Conservation (phyloP, 2,888 invertebrate genomes). For the Cantharis flavilabris region DNA sequence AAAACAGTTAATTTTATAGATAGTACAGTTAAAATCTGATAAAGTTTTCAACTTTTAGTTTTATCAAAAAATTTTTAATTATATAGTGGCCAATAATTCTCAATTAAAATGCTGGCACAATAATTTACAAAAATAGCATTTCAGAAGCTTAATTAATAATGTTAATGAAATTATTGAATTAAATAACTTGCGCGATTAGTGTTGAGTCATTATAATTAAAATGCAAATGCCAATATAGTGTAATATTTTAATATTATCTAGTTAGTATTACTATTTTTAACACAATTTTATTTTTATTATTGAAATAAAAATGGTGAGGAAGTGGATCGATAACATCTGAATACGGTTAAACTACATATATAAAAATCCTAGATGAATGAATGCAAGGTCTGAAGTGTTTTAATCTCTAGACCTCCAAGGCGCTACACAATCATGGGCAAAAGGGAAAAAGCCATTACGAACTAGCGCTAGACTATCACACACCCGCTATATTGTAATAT, state of each 20-base stretch:
- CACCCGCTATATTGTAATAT: not conserved
- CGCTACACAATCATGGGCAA: not conserved
- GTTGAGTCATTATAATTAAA: not conserved
- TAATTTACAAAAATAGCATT: not conserved
- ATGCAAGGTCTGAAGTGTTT: not conserved
- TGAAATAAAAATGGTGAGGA: not conserved
- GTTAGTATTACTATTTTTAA: not conserved
- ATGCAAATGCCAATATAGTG: not conserved
- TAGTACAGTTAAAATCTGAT: not conserved
- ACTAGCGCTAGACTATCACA: not conserved
- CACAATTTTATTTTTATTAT: not conserved
- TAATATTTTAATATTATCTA: not conserved
- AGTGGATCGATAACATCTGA: not conserved
- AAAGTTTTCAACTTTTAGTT: not conserved
- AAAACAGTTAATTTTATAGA: not conserved
- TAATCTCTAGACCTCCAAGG: not conserved
- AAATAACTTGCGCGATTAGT: not conserved
- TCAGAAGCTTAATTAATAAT: not conserved
- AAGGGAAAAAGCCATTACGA: not conserved
- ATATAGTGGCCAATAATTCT: not conserved
- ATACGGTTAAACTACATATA: not conserved
- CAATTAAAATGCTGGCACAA: not conserved
- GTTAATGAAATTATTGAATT: not conserved
- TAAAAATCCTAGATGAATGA: not conserved
- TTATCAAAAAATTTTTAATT: not conserved